These are phyloP conservation scores for Dreissena rostriformis DNA, from an alignment of 1,140 invertebrate genomes.

Conservation along the genomic window DNA sequence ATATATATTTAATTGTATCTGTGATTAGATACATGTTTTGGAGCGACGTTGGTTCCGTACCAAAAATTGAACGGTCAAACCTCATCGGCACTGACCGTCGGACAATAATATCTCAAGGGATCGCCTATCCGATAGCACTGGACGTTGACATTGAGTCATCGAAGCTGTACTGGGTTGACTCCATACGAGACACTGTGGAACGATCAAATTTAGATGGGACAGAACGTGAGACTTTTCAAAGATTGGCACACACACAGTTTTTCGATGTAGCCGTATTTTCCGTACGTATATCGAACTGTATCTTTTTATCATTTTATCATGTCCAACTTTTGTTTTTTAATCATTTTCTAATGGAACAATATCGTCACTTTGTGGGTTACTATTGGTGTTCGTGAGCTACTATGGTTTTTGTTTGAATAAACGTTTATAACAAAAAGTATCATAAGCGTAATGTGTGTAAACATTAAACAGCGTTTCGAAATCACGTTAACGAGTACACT, in stretches of 20 bases:
- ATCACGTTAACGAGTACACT: too few relatives aligned
- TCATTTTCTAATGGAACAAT: too few relatives aligned
- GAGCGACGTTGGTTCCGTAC: slow-evolving; percentile 14
- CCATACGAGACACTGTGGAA: slow-evolving; percentile 17
- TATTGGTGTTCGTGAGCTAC: too few relatives aligned
- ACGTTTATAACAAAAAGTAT: too few relatives aligned
- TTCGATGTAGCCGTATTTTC: slow-evolving; percentile 20
- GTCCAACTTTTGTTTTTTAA: too few relatives aligned
- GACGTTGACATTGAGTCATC: background rate
- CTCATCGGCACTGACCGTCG: background rate
- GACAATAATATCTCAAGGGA: slow-evolving; percentile 14
- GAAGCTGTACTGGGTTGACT: background rate
- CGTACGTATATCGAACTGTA: too few relatives aligned
- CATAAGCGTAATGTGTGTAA: too few relatives aligned
- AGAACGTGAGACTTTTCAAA: background rate
- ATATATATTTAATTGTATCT: too few relatives aligned
- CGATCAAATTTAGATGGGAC: slow-evolving; percentile 14
- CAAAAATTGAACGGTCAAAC: slow-evolving; percentile 19
- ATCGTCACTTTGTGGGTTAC: too few relatives aligned
- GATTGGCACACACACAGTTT: background rate
- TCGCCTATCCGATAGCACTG: background rate
- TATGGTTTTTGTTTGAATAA: too few relatives aligned
- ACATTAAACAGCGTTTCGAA: too few relatives aligned
- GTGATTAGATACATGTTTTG: slow-evolving; percentile 14
- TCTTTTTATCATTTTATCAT: too few relatives aligned